Conservation (phyloP, 2,888 invertebrate species). For the Ormyrus pomaceus region DNA sequence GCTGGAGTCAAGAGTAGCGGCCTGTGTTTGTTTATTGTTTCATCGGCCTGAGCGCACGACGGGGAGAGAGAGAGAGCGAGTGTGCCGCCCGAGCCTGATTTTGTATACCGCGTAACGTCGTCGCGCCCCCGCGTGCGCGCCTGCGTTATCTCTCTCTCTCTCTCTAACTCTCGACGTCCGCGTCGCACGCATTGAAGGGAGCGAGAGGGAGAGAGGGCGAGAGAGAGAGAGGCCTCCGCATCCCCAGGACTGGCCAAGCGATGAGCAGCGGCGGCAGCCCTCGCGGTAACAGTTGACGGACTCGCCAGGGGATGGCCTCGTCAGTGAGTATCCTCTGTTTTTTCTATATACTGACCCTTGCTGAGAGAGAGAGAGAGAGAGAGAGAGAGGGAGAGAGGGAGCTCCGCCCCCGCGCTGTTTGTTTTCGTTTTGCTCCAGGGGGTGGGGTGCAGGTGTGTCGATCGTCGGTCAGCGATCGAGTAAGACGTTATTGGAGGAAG, state of each 20-base stretch:
- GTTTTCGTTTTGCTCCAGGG: not conserved
- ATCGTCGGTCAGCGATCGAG: no score
- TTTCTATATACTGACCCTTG: not conserved
- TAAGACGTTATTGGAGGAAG: no score
- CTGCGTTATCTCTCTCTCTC: not conserved
- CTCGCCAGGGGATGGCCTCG: slow-evolving; percentile 44
- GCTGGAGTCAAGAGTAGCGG: not conserved
- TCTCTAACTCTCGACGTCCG: not conserved
- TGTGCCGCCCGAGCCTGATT: not conserved
- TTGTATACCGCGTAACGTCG: not conserved
- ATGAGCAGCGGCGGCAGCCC: slow-evolving; percentile 25
- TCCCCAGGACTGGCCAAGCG: not conserved
- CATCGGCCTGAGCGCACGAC: slow-evolving; percentile 27
- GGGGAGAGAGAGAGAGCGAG: not conserved
- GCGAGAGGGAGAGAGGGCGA: not conserved
- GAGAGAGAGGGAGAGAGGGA: no score
- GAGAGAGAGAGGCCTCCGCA: not conserved
- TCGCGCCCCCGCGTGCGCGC: not conserved
- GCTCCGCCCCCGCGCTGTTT: not conserved
- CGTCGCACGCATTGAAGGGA: not conserved
- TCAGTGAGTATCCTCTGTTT: slow-evolving; percentile 36
- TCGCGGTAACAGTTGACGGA: slow-evolving; percentile 28
- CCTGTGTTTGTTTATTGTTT: slow-evolving; percentile 41
- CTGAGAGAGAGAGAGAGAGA: no score
- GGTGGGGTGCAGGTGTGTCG: no score